Conservation (phyloP, 92 coral and sea anemone genomes). For the Pocillopora grandis region DNA sequence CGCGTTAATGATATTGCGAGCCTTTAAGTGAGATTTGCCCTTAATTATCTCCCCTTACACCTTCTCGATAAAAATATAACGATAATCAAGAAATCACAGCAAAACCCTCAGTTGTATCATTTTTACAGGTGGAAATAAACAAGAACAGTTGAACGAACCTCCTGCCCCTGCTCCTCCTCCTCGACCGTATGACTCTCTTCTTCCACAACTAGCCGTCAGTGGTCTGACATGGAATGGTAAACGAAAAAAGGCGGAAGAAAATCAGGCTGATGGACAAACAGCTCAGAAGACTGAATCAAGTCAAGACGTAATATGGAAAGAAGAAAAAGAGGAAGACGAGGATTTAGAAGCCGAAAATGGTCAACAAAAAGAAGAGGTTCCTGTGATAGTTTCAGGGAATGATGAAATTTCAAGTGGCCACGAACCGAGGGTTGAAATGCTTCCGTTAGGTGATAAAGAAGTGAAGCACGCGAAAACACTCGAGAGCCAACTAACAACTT, state of each 20-base stretch:
- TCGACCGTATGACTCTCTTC: conserved; percentile 22
- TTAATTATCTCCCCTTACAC: no score
- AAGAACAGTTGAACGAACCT: neutral
- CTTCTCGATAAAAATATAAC: no score
- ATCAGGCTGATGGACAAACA: neutral
- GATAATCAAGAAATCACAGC: no score
- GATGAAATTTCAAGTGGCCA: neutral
- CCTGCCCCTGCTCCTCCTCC: conserved; percentile 29
- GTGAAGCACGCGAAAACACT: neutral
- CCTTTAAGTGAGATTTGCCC: no score
- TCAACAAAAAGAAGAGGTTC: conserved; percentile 28
- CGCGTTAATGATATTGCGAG: no score
- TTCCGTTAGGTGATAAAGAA: neutral
- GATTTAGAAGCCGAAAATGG: conserved; percentile 23
- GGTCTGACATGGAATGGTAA: conserved; percentile 21
- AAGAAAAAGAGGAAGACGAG: conserved; percentile 29
- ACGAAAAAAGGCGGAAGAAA: neutral
- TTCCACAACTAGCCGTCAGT: conserved; percentile 30
- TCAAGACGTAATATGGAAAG: conserved; percentile 11
- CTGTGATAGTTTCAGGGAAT: conserved; percentile 2
- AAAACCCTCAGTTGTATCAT: no score
- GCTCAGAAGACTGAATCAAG: neutral
- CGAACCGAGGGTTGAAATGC: neutral
- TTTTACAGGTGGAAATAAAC: neutral
- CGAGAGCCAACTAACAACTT: neutral